These are phyloP conservation scores for Urosaurus nigricauda DNA, from an alignment of 2,797 vertebrate genomes.

Conservation along the genomic window DNA sequence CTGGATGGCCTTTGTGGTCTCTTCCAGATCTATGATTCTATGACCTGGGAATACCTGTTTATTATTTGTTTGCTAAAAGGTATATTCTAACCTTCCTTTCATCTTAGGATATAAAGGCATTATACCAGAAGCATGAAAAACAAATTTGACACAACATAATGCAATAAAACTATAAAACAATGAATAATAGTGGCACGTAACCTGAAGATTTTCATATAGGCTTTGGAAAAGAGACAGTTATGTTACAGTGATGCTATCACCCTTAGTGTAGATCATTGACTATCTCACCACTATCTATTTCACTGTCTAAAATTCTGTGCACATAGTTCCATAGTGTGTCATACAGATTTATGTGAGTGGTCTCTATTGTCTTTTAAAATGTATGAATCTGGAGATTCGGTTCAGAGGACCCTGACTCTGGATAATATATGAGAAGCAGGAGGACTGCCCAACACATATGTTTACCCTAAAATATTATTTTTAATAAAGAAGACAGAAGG, in stretches of 20 bases:
- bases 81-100: neutral
- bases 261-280: neutral
- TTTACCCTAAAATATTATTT: neutral
- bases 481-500: neutral
- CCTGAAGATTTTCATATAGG: neutral
- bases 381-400: constrained; percentile 2
- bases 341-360: constrained; percentile 3
- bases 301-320: neutral
- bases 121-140: no score
- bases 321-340: neutral
- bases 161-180: no score
- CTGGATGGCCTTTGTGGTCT: no score
- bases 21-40: no score
- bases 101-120: no score
- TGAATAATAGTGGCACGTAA: no score
- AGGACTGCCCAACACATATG: neutral
- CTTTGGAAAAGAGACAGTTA: neutral
- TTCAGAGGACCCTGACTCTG: constrained; percentile 17
- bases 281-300: no score
- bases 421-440: neutral
- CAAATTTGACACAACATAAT: no score
- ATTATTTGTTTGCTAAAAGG: neutral
- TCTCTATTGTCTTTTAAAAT: neutral
- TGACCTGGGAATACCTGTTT: no score
- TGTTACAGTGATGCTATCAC: no score